Conservation (phyloP, 2,113 vertebrate species). For the Sturnira hondurensis region DNA sequence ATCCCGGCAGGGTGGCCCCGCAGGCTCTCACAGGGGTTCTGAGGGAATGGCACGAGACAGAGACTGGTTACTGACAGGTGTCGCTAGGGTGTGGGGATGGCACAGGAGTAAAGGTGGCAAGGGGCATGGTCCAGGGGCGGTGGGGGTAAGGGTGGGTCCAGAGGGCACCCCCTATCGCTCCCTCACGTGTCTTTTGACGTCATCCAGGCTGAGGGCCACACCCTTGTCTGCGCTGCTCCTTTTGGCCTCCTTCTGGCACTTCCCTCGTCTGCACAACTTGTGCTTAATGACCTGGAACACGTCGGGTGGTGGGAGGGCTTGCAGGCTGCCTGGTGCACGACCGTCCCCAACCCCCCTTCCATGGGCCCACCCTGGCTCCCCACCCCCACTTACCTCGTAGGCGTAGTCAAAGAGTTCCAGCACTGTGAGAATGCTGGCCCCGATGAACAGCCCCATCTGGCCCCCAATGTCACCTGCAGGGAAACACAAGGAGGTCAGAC, state of each 20-base stretch:
- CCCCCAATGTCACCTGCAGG: slow-evolving; percentile 95
- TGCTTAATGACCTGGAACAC: slow-evolving; percentile 91
- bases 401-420: slow-evolving; percentile 97
- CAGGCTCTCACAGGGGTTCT: slow-evolving; percentile 96
- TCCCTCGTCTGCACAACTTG: slow-evolving; percentile 90
- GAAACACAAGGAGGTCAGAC: not conserved
- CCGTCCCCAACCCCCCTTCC: not conserved
- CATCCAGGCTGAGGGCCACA: slow-evolving; percentile 95
- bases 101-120: not conserved
- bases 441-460: slow-evolving; percentile 99
- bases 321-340: not conserved
- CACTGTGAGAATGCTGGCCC: slow-evolving; percentile 96
- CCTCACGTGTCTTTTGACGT: slow-evolving; percentile 97
- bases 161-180: not conserved
- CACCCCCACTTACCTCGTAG: slow-evolving; percentile 89
- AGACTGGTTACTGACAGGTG: not conserved
- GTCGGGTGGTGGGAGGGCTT: not conserved
- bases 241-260: slow-evolving; percentile 92
- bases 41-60: slow-evolving; percentile 7
- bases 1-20: slow-evolving; percentile 91
- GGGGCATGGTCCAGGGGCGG: not conserved
- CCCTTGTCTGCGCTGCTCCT: slow-evolving; percentile 95
- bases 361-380: not conserved
- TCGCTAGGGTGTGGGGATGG: not conserved
- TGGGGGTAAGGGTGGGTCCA: not conserved